phyloP scores from a whole-genome alignment of 1,140 invertebrate genomes.

The Prorops nasuta region DNA sequence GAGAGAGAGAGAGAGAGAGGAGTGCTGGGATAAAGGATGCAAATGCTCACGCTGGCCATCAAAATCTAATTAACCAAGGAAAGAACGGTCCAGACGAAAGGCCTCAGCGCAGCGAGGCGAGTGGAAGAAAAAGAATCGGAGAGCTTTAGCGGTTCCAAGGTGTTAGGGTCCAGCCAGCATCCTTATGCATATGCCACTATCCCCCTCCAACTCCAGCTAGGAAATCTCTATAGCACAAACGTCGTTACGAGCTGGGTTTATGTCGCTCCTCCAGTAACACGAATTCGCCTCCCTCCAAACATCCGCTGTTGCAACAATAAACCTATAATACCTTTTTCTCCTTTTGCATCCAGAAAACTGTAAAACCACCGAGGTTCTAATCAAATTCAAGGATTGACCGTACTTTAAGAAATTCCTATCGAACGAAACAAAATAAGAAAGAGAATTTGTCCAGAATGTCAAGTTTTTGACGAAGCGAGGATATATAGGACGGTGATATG shows the following conservation, averaged over 20 bases:
- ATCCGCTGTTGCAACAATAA: no score
- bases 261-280: conserved; percentile 38
- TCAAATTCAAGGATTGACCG: no score
- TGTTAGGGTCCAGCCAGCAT: conserved; percentile 39
- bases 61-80: conserved; percentile 54
- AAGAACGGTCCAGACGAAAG: conserved; percentile 37
- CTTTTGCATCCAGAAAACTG: no score
- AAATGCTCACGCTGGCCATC: conserved; percentile 51
- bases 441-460: no score
- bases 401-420: no score
- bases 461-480: no score
- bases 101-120: conserved; percentile 25
- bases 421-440: no score
- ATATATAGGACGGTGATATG: no score
- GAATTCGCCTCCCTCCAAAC: no score
- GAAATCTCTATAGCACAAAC: conserved; percentile 31
- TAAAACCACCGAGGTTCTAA: no score
- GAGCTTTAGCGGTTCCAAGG: conserved; percentile 41
- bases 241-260: conserved; percentile 40
- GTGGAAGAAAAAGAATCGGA: conserved; percentile 24
- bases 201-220: conserved; percentile 2
- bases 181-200: conserved; percentile 40
- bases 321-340: no score
- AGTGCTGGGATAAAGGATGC: conserved; percentile 41
- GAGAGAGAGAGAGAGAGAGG: conserved; percentile 6